phyloP scores from a whole-genome alignment of 1,140 invertebrate genomes.

The Drosophila nannoptera region DNA sequence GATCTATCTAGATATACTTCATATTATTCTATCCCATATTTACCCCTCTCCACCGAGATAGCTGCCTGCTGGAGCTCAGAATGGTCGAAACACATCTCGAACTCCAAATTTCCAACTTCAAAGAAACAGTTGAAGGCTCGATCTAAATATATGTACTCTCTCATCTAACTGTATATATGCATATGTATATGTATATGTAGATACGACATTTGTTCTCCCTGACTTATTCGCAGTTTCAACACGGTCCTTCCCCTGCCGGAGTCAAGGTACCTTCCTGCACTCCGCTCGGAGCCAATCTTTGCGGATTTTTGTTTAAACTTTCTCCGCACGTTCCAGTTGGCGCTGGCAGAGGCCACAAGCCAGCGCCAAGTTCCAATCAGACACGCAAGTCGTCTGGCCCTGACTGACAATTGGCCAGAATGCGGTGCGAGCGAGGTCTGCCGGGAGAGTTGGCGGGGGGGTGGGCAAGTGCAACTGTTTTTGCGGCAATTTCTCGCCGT shows the following conservation, averaged over 20 bases:
- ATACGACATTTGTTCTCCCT: background rate
- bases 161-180: no score
- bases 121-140: no score
- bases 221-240: background rate
- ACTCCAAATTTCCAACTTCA: no score
- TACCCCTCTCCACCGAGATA: no score
- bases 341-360: constrained; percentile 38
- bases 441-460: constrained; percentile 13
- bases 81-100: no score
- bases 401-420: constrained; percentile 64
- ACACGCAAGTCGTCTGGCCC: constrained; percentile 40
- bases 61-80: no score
- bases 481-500: constrained; percentile 53
- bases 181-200: background rate
- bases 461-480: constrained; percentile 70
- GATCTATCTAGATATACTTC: no score
- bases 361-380: constrained; percentile 62
- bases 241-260: background rate
- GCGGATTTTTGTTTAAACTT: constrained; percentile 70
- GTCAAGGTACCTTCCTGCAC: background rate
- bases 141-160: no score
- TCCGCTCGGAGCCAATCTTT: constrained; percentile 2
- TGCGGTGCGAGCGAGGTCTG: background rate
- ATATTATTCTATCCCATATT: no score
- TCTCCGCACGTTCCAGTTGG: constrained; percentile 61